Base-by-base conservation (phyloP, 2,113 vertebrate genomes). In the Ifrita kowaldi region DNA sequence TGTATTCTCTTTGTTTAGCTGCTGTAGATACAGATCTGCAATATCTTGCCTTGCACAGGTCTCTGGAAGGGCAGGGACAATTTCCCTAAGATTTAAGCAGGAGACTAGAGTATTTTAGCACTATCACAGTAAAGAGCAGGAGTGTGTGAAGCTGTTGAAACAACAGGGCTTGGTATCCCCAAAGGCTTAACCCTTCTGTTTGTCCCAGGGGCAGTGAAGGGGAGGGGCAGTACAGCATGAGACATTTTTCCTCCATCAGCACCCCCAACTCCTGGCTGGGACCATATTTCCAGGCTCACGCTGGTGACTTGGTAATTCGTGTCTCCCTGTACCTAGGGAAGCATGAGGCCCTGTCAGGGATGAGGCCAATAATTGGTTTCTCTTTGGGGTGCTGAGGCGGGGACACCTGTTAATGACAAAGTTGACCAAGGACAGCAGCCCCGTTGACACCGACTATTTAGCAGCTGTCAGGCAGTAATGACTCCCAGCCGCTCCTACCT, bases 391-490 rank as follows among this genome's bases (percentile, higher is more conserved):
- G 55, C 50, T 88, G 57, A 84, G 70, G 37, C 41, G 57, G 2
- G 2, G 53, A 76, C 88, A 95, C 63, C 84, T 92, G 90, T 81
- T 95, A 91, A 80, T 80, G 49, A 84, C 82, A 69, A 90, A 77
- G 64, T 15, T 79, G 81, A 88, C 88, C 57, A 62, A 70, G 46
- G 77, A 65, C 85, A 76, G 16, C 2, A 10, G 76, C 60, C 60
- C 75, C 39, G 4, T 20, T 90, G 88, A 81, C 85, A 84, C 41
- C n/a, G 59, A 53, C 64, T 69, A 57, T 78, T 89, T 86, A 94
- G 80, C 93, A 96, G 95, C 88, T 95, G 93, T 79, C 90, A 84
- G 78, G 89, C n/a, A 10, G 63, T 60, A 73, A 86, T 41, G 59
- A 64, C 57, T 89, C 89, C 86, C 75, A 73, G n/a, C 60, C 64